A percentile compares a stretch with the other conserved stretches of the same genome.
These are phyloP conservation scores for Rutilus rutilus DNA, from an alignment of 2,113 vertebrate species.

Conservation along the genomic window DNA sequence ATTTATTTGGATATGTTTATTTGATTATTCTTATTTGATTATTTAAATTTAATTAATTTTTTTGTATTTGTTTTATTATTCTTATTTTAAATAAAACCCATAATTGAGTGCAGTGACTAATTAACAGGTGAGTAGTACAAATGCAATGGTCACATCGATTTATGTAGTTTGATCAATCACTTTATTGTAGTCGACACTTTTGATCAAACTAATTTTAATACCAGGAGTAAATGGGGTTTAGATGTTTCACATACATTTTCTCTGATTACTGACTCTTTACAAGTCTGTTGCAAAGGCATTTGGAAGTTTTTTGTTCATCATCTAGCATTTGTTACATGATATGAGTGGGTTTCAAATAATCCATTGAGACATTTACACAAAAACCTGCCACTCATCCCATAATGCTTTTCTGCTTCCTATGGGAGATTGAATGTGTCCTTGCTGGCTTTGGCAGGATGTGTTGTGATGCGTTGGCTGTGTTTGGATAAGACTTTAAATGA, in stretches of 20 bases:
- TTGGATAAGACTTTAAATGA: conserved; percentile 50
- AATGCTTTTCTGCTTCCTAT: conserved; percentile 24
- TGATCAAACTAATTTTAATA: too few relatives aligned
- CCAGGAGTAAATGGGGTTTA: not conserved
- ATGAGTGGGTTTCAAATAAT: not conserved
- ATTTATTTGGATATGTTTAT: too few relatives aligned
- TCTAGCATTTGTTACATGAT: not conserved
- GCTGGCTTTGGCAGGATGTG: conserved; percentile 29
- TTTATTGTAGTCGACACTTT: too few relatives aligned
- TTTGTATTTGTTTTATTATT: too few relatives aligned
- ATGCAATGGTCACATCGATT: not conserved
- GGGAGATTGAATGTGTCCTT: conserved; percentile 18
- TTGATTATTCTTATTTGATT: too few relatives aligned
- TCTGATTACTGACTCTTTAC: not conserved
- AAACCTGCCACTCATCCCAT: conserved; percentile 10
- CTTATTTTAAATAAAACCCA: too few relatives aligned
- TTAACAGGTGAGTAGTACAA: too few relatives aligned
- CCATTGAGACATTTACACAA: conserved; percentile 10
- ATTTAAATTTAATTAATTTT: too few relatives aligned
- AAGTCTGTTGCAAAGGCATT: not conserved
- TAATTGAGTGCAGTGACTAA: too few relatives aligned
- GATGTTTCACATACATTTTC: not conserved
- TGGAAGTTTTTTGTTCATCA: not conserved
- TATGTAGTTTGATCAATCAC: not conserved
- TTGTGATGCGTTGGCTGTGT: conserved; percentile 45